Conservation (phyloP, 2,113 vertebrate species). For the Machaerirhynchus nigripectus region DNA sequence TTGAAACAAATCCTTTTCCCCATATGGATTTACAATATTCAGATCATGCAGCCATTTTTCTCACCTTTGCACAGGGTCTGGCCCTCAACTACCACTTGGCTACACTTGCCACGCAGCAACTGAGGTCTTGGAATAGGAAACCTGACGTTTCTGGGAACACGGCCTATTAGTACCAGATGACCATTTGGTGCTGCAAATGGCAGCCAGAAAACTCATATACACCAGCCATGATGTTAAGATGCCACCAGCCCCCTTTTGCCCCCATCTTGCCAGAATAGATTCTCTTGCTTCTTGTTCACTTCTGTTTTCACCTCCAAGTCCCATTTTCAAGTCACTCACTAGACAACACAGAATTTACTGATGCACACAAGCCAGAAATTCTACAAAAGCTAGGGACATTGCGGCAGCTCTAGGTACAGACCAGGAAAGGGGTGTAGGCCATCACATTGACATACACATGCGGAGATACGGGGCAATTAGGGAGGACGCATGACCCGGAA, state of each 20-base stretch:
- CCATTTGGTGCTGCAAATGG: not conserved
- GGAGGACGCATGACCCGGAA: not conserved
- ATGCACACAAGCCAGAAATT: slow-evolving; percentile 8
- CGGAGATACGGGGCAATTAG: not conserved
- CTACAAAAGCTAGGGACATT: not conserved
- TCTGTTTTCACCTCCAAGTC: not conserved
- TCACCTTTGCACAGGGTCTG: not conserved
- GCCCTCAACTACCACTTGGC: not conserved
- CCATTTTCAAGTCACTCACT: not conserved
- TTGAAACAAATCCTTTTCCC: not conserved
- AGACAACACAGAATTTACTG: slow-evolving; percentile 13
- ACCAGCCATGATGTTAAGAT: not conserved
- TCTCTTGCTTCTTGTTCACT: not conserved
- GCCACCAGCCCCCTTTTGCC: not conserved
- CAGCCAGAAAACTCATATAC: not conserved
- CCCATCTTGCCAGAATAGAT: not conserved
- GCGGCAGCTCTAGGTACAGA: not conserved
- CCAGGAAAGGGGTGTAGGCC: not conserved
- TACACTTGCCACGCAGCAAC: not conserved
- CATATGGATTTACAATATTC: not conserved
- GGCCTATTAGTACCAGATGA: not conserved
- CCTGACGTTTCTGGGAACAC: not conserved
- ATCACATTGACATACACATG: slow-evolving; percentile 40
- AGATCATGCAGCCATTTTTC: not conserved
- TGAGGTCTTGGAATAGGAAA: not conserved